A percentile compares a stretch with the other conserved stretches of the same genome.
phyloP scores from a whole-genome alignment of 2,113 vertebrate genomes.

The Syngnathus typhle region DNA sequence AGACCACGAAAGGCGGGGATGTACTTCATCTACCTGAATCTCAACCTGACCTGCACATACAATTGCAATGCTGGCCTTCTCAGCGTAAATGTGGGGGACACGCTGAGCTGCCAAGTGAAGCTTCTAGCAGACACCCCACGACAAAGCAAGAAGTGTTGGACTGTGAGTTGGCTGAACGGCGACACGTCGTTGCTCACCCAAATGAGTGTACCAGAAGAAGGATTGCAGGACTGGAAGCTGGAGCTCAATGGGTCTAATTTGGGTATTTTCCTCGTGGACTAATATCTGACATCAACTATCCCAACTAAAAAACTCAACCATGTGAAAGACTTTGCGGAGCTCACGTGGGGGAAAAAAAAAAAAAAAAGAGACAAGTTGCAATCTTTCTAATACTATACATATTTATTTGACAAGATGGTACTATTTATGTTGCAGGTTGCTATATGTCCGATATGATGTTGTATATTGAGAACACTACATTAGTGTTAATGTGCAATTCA shows the following conservation, averaged over 20 bases:
- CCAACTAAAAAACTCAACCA: not conserved
- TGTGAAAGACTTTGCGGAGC: not conserved
- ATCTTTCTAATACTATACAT: constrained; percentile 5
- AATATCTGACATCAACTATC: not conserved
- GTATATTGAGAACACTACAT: constrained; percentile 56
- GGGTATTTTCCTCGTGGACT: constrained; percentile 60
- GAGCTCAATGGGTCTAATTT: constrained; percentile 29
- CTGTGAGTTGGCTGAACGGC: not conserved
- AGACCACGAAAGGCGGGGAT: not conserved
- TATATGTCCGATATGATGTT: constrained; percentile 44
- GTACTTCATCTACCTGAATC: constrained; percentile 63
- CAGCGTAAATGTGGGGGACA: not conserved
- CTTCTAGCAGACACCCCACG: accelerated
- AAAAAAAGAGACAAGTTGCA: not conserved
- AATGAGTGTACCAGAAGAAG: not conserved
- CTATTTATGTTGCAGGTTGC: constrained; percentile 4
- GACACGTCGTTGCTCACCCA: not conserved
- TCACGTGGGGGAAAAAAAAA: not conserved
- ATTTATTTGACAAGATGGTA: constrained; percentile 1
- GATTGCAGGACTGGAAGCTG: constrained; percentile 27
- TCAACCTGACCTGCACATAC: constrained; percentile 33
- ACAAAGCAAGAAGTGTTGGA: constrained; percentile 53
- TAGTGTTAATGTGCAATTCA: constrained; percentile 46
- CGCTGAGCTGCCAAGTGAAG: constrained; percentile 45
- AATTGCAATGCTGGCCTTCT: accelerated